phyloP scores from a whole-genome alignment of 2,113 vertebrate genomes.

The Pholis gunnellus region DNA sequence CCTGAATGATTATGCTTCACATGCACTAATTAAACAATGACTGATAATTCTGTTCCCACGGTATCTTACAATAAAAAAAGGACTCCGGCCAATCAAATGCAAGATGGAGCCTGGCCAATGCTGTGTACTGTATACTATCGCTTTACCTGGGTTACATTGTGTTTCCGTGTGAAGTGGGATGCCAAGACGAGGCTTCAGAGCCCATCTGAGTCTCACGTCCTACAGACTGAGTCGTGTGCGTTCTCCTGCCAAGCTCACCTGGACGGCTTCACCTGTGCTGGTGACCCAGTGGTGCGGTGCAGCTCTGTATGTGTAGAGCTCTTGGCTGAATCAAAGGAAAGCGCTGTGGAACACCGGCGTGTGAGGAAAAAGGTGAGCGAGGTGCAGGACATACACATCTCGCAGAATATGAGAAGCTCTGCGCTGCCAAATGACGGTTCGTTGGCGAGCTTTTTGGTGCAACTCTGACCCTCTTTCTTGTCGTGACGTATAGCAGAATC shows the following conservation, averaged over 20 bases:
- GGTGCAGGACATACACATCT: slow-evolving; percentile 47
- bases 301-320: slow-evolving; percentile 60
- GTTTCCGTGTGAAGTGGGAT: slow-evolving; percentile 74
- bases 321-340: slow-evolving; percentile 75
- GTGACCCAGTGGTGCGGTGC: slow-evolving; percentile 76
- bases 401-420: slow-evolving; percentile 28
- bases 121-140: slow-evolving; percentile 58
- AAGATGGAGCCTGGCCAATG: slow-evolving; percentile 69
- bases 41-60: slow-evolving; percentile 40
- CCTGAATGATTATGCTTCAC: slow-evolving; percentile 52
- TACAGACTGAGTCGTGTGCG: slow-evolving; percentile 65
- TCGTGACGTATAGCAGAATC: not conserved
- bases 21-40: slow-evolving; percentile 67
- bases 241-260: slow-evolving; percentile 82
- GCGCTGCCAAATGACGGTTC: slow-evolving; percentile 51
- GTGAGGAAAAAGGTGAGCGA: slow-evolving; percentile 46
- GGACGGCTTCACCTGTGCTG: slow-evolving; percentile 79
- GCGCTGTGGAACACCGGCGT: slow-evolving; percentile 36
- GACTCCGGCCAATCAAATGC: slow-evolving; percentile 48
- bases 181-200: slow-evolving; percentile 76
- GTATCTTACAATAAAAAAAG: slow-evolving; percentile 49
- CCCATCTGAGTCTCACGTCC: slow-evolving; percentile 69
- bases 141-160: slow-evolving; percentile 71
- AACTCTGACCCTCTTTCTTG: slow-evolving; percentile 1
- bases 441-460: slow-evolving; percentile 46